phyloP scores from a whole-genome alignment of 2,113 vertebrate genomes.

The Typhlomys cinereus region DNA sequence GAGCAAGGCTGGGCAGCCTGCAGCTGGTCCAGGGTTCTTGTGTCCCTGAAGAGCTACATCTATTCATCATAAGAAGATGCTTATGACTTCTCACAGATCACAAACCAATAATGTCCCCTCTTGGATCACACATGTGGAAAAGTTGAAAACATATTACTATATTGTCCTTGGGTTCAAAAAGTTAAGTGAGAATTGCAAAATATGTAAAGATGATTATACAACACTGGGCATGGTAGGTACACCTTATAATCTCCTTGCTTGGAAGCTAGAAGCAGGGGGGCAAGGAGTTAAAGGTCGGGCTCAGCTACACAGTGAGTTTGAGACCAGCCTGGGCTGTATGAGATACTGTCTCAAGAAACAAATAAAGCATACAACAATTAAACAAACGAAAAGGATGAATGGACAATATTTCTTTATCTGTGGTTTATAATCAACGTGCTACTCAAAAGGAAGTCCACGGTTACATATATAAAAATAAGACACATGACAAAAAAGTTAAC shows the following conservation, averaged over 20 bases:
- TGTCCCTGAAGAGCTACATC: background rate
- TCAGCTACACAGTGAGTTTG: too few relatives aligned
- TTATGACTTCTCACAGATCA: background rate
- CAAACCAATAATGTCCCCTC: background rate
- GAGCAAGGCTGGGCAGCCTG: background rate
- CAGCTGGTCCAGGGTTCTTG: background rate
- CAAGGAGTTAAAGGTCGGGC: too few relatives aligned
- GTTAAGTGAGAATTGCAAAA: slow-evolving; percentile 19
- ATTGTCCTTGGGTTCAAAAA: slow-evolving; percentile 24
- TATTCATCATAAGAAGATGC: too few relatives aligned
- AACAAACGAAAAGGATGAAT: background rate
- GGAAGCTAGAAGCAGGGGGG: too few relatives aligned
- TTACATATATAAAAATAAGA: background rate
- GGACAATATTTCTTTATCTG: slow-evolving; percentile 5
- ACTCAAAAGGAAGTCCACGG: background rate
- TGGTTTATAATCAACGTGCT: background rate
- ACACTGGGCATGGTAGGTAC: too few relatives aligned
- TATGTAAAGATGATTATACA: background rate
- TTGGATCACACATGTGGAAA: too few relatives aligned
- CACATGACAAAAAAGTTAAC: slow-evolving; percentile 30
- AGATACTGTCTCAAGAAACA: too few relatives aligned
- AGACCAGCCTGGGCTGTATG: too few relatives aligned
- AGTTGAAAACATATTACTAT: slow-evolving; percentile 15
- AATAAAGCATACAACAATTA: too few relatives aligned
- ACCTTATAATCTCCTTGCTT: too few relatives aligned